Evolutionary conservation across 1,140 invertebrate genomes (phyloP), one percentile per base, ranked within the genome.

Genomic region (Oryctes rhinoceros): DNA sequence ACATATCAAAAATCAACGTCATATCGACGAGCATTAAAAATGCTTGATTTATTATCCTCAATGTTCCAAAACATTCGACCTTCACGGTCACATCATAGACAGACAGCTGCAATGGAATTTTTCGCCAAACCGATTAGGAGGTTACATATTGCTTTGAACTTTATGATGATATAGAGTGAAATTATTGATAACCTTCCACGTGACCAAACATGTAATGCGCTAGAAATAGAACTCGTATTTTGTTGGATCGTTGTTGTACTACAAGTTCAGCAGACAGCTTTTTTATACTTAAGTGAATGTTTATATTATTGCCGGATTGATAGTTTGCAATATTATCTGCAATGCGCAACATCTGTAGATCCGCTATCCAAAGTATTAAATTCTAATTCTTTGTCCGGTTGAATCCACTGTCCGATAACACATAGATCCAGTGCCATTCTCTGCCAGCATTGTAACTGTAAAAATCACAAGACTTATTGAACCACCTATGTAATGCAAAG

Each of bases 71-170:
- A 59, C 53, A 59, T 59, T n/a, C n/a, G 53, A 59, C 53, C 53
- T 59, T 59, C 6, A 59, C 53, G 18, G 53, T 59, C n/a, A 6
- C 39, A 44, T 44, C 39, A 44, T 44, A 44, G 39, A 62, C 24
- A 30, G 65, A 10, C 65, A 71, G 65, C 65, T 71, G 65, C 65
- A 35, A 20, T 71, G 65, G 11, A 71, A 71, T 7, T 37, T 59
- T 59, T 59, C 18, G 18, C 18, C 53, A n/a, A 6, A 6, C 15
- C n/a, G 53, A 59, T 59, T 59, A 59, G 53, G n/a, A 59, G 5
- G 15, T 59, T n/a, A n/a, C 53, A 18, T 59, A 18, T 71, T 30
- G 13, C 24, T 71, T 37, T 71, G 65, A 71, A 71, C 20, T 67
- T 30, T 71, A 13, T 71, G 65, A 71, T 24, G 65, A 35, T 35